These are phyloP conservation scores for Deroplatys truncata DNA, from an alignment of 2,888 invertebrate species.

Conservation along the genomic window DNA sequence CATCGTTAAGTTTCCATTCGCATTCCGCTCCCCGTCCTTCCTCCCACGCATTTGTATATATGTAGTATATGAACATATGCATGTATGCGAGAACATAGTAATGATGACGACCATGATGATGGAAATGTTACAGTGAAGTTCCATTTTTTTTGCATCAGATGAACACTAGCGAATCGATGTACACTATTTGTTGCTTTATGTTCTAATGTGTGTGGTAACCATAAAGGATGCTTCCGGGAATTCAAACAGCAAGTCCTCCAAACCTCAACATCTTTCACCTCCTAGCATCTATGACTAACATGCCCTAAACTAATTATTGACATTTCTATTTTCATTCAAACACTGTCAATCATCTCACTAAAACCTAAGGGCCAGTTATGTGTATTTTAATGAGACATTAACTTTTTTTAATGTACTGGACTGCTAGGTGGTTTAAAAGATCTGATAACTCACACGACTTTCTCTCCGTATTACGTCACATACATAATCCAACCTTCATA, in stretches of 20 bases:
- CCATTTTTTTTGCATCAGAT: background rate
- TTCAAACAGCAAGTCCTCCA: background rate
- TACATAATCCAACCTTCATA: no score
- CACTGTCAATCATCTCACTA: no score
- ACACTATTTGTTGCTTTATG: background rate
- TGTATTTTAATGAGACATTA: no score
- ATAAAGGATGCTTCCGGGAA: background rate
- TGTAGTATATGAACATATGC: background rate
- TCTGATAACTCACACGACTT: no score
- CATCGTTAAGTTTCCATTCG: slow-evolving; percentile 13
- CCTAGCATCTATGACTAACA: background rate
- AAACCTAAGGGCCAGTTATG: no score
- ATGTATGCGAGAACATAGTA: background rate
- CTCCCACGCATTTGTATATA: background rate
- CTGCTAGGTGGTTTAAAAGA: no score
- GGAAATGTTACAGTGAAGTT: background rate
- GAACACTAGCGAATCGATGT: background rate
- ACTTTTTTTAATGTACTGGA: no score
- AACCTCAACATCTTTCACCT: background rate
- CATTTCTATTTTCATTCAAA: no score
- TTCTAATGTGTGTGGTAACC: background rate
- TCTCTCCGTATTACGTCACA: no score
- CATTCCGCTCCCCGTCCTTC: background rate
- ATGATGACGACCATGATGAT: background rate
- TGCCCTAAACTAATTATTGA: background rate